phyloP scores from a whole-genome alignment of 2,797 vertebrate species.

The Tolypeutes matacus region DNA sequence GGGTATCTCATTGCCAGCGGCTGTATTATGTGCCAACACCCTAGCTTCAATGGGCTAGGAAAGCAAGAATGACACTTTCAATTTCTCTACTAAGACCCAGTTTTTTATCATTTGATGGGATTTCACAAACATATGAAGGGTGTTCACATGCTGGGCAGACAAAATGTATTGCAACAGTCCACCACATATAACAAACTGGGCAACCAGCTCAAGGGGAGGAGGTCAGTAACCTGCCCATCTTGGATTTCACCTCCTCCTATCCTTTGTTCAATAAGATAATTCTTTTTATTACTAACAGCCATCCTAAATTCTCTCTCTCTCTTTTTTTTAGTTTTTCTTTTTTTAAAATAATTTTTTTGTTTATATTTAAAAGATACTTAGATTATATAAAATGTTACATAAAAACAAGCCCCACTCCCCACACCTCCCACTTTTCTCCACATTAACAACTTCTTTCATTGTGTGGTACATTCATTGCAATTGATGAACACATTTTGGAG shows the following conservation, averaged over 20 bases:
- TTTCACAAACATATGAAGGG: not conserved
- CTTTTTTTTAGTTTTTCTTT: no score
- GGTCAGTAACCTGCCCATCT: not conserved
- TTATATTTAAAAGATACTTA: no score
- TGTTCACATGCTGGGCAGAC: not conserved
- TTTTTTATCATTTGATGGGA: not conserved
- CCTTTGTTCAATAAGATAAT: slow-evolving; percentile 25
- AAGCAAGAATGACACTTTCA: not conserved
- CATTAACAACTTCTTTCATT: no score
- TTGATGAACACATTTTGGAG: no score
- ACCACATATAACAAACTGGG: not conserved
- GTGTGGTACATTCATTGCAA: no score
- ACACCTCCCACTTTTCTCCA: no score
- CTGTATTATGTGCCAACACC: not conserved
- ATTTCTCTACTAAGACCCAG: not conserved
- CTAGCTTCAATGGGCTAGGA: not conserved
- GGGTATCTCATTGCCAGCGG: not conserved
- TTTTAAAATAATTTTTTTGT: no score
- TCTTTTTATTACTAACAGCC: not conserved
- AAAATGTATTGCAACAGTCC: not conserved
- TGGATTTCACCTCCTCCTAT: not conserved
- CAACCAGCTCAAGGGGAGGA: not conserved
- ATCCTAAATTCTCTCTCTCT: not conserved
- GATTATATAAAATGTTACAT: no score
- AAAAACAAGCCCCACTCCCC: no score